phyloP scores from a whole-genome alignment of 2,113 vertebrate genomes.

The Oncorhynchus masou region DNA sequence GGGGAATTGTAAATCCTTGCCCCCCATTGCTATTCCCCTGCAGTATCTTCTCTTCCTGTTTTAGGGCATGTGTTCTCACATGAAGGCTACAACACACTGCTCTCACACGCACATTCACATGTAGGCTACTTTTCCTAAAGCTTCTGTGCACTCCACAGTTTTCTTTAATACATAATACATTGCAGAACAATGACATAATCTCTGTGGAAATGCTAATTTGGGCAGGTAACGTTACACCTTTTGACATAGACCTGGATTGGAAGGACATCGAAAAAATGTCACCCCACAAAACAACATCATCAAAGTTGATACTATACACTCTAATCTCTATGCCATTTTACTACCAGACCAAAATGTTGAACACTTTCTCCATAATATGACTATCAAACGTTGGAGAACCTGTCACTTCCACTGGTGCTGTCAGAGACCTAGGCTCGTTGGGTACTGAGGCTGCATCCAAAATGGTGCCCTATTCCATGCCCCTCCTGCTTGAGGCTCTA shows the following conservation, averaged over 20 bases:
- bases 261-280: neutral
- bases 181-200: slow-evolving; percentile 18
- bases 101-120: neutral
- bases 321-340: neutral
- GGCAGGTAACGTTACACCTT: neutral
- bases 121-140: slow-evolving; percentile 2
- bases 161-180: slow-evolving; percentile 21
- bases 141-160: neutral
- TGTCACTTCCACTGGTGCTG: neutral
- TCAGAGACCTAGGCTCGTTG: neutral
- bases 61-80: neutral
- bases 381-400: neutral
- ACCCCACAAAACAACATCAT: too few species aligned
- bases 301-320: too few species aligned
- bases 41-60: neutral
- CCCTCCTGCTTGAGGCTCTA: too few species aligned
- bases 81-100: neutral
- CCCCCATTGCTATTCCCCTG: slow-evolving; percentile 2
- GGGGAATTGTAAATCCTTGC: neutral
- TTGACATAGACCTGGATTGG: slow-evolving; percentile 32
- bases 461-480: too few species aligned
- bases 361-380: neutral
- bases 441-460: neutral
- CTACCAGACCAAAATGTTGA: too few species aligned
- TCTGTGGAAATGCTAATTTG: slow-evolving; percentile 48